Evolutionary conservation across 2,797 vertebrate genomes (phyloP).

Genomic region (Oreochromis grahami): DNA sequence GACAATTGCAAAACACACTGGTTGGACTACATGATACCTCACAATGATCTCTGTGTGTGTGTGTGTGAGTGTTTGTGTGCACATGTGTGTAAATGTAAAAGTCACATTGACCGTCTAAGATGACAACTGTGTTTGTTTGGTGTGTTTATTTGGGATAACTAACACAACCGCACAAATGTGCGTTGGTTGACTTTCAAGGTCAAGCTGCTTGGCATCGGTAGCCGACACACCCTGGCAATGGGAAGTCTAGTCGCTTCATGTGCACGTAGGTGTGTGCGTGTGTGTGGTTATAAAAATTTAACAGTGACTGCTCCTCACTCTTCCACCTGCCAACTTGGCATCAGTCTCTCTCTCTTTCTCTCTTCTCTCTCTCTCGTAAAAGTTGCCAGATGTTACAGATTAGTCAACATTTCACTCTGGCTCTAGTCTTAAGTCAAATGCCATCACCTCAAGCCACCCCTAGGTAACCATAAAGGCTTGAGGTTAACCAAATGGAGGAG

Average conservation of each 20-base stretch:
- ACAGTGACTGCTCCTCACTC: conserved; percentile 32
- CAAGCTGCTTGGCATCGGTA: conserved; percentile 19
- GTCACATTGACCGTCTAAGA: neutral
- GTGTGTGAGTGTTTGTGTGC: neutral
- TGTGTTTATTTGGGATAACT: neutral
- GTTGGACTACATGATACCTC: neutral
- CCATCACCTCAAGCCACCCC: conserved; percentile 67
- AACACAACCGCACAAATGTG: neutral
- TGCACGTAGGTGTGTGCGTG: neutral
- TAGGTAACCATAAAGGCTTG: conserved; percentile 67
- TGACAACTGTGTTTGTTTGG: neutral
- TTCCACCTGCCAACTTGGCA: conserved; percentile 65
- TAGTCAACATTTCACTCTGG: conserved; percentile 64
- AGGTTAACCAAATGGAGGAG: conserved; percentile 70
- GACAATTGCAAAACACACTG: conserved; percentile 41
- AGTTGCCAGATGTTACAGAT: conserved; percentile 65
- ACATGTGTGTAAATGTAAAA: neutral
- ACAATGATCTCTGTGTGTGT: neutral
- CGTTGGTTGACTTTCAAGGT: conserved; percentile 26
- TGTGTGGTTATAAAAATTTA: neutral
- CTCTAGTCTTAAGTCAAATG: conserved; percentile 62
- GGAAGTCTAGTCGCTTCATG: conserved; percentile 23
- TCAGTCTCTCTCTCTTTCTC: conserved; percentile 3
- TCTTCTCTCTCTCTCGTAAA: conserved; percentile 46
- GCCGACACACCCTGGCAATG: conserved; percentile 26